Conservation (phyloP, 2,888 invertebrate species). For the Scaptodrosophila latifasciaeformis region DNA sequence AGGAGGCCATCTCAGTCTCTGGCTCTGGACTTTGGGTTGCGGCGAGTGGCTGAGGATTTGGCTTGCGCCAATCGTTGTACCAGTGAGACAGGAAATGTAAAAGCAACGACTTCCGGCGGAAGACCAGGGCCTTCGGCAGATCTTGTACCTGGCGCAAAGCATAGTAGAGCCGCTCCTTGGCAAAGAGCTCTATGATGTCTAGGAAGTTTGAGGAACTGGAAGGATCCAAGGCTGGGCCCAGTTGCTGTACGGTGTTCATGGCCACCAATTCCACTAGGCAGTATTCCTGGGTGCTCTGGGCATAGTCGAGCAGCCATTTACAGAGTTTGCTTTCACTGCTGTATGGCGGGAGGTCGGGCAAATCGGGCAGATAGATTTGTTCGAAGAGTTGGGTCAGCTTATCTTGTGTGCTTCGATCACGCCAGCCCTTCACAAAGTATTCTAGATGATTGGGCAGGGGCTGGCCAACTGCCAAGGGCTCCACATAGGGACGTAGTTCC, state of each 20-base stretch:
- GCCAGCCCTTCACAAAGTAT: conserved; percentile 81
- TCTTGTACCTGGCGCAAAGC: conserved; percentile 21
- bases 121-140: conserved; percentile 61
- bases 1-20: no score
- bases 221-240: conserved; percentile 40
- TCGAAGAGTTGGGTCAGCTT: conserved; percentile 77
- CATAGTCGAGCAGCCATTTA: conserved; percentile 61
- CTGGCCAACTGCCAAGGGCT: conserved; percentile 71
- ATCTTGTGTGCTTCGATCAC: conserved; percentile 75
- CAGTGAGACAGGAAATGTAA: conserved; percentile 24
- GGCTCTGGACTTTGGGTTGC: no score
- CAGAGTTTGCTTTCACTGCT: conserved; percentile 33
- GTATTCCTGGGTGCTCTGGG: conserved; percentile 44
- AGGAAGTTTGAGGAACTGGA: conserved; percentile 53
- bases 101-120: conserved; percentile 29
- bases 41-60: no score
- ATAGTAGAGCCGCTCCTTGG: conserved; percentile 45
- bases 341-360: conserved; percentile 65
- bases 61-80: conserved; percentile 38
- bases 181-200: conserved; percentile 59
- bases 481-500: conserved; percentile 79
- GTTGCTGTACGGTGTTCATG: conserved; percentile 55
- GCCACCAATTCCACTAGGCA: conserved; percentile 45
- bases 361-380: conserved; percentile 76
- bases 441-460: conserved; percentile 80